Percentiles rank a stretch among this genome's conserved stretches.
phyloP scores from a whole-genome alignment of 2,888 invertebrate species.

The Teleogryllus oceanicus region DNA sequence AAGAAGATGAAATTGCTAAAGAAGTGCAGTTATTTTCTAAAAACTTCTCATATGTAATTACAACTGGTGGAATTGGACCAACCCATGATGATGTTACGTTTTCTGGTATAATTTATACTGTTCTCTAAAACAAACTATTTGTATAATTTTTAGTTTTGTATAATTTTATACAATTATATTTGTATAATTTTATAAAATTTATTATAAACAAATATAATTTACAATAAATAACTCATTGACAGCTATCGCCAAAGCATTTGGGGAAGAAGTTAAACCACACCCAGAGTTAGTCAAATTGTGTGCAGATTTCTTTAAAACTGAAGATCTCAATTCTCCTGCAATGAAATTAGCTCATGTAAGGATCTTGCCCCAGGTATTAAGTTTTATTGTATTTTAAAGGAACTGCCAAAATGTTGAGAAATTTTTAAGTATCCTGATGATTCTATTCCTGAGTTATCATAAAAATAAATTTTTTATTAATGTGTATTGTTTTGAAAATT shows the following conservation, averaged over 20 bases:
- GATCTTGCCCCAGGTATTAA: constrained; percentile 26
- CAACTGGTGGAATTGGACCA: constrained; percentile 73
- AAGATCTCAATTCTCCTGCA: constrained; percentile 47
- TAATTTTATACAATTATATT: not conserved
- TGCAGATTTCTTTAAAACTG: constrained; percentile 47
- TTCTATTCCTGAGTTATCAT: not conserved
- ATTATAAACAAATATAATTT: not conserved
- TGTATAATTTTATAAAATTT: not conserved
- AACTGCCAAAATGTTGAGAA: constrained; percentile 40
- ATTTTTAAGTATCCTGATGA: not conserved
- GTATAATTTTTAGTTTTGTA: too few species aligned
- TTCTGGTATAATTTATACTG: constrained; percentile 52
- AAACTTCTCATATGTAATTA: constrained; percentile 63
- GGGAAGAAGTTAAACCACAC: constrained; percentile 49
- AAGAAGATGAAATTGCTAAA: constrained; percentile 58
- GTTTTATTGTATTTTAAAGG: not conserved
- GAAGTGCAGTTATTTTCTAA: constrained; percentile 61
- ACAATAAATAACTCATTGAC: not conserved
- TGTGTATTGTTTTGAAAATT: not conserved
- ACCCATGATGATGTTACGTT: constrained; percentile 76
- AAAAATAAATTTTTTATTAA: not conserved
- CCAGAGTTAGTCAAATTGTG: constrained; percentile 50
- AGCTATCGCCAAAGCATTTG: constrained; percentile 54
- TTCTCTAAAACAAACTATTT: not conserved
- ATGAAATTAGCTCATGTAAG: constrained; percentile 48